A percentile compares a stretch with the other conserved stretches of the same genome.
phyloP scores from a whole-genome alignment of 2,888 invertebrate genomes.

The Euclidia mi region DNA sequence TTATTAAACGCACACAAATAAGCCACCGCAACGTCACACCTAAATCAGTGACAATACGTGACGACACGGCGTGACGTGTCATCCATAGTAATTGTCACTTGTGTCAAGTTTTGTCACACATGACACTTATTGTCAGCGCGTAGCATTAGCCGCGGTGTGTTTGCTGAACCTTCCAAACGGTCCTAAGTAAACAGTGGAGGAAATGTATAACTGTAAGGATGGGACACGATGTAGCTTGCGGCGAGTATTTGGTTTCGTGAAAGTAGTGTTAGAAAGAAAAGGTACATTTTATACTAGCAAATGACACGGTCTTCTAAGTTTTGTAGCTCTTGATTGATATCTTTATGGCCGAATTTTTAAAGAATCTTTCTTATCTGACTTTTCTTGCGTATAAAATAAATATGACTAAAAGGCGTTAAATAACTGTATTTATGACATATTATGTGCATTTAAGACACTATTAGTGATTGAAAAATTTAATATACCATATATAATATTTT shows the following conservation, averaged over 20 bases:
- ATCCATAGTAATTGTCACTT: slow-evolving; percentile 20
- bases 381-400: too few relatives aligned
- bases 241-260: background rate
- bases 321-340: too few relatives aligned
- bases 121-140: slow-evolving; percentile 21
- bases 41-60: slow-evolving; percentile 8
- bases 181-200: slow-evolving; percentile 68
- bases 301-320: too few relatives aligned
- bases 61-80: slow-evolving; percentile 7
- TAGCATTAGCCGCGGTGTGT: slow-evolving; percentile 40
- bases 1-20: background rate
- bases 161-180: slow-evolving; percentile 53
- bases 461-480: too few relatives aligned
- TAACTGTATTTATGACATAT: too few relatives aligned
- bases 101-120: slow-evolving; percentile 21
- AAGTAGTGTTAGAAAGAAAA: background rate
- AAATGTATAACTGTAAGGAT: slow-evolving; percentile 36
- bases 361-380: too few relatives aligned
- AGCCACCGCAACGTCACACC: slow-evolving; percentile 3
- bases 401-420: too few relatives aligned
- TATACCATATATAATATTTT: too few relatives aligned
- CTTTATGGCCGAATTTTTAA: too few relatives aligned
- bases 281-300: too few relatives aligned
- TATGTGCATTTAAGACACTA: too few relatives aligned
- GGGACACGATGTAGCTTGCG: background rate